A percentile compares a stretch with the other conserved stretches of the same genome.
phyloP scores from a whole-genome alignment of 1,140 invertebrate genomes.

The Drosophila kohkoa region DNA sequence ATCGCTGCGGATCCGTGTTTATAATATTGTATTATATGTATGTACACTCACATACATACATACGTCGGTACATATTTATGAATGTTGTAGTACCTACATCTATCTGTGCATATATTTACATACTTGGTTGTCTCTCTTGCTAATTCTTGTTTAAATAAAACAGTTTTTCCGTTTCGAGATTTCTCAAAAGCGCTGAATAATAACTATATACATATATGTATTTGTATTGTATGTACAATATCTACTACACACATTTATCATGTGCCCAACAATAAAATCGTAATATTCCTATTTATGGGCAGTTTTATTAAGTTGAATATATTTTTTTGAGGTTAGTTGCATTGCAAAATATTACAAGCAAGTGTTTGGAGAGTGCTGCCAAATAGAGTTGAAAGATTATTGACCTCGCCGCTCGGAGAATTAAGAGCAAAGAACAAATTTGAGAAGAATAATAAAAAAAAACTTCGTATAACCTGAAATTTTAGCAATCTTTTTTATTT shows the following conservation, averaged over 20 bases:
- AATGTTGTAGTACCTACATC: conserved; percentile 1
- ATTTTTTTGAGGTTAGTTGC: neutral
- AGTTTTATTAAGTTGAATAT: neutral
- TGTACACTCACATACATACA: conserved; percentile 12
- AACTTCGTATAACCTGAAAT: too few species aligned
- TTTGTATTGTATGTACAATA: neutral
- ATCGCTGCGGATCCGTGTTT: conserved; percentile 29
- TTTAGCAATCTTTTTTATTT: too few species aligned
- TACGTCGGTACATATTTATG: neutral
- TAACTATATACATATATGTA: neutral
- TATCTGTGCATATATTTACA: conserved; percentile 5
- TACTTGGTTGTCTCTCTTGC: conserved; percentile 29
- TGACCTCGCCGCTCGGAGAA: too few species aligned
- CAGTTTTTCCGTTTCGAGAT: conserved; percentile 44
- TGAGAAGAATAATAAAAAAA: too few species aligned
- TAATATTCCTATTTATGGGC: neutral
- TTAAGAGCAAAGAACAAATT: too few species aligned
- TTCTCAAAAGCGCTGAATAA: conserved; percentile 14
- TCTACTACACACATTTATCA: neutral
- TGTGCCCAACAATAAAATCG: neutral
- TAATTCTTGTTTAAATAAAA: conserved; percentile 41
- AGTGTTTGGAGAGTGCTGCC: too few species aligned
- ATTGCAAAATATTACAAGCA: neutral
- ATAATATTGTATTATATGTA: conserved; percentile 26
- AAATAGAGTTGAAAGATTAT: too few species aligned